Base-by-base conservation (phyloP, 2,888 invertebrate genomes). In the Habrosyne pyritoides region DNA sequence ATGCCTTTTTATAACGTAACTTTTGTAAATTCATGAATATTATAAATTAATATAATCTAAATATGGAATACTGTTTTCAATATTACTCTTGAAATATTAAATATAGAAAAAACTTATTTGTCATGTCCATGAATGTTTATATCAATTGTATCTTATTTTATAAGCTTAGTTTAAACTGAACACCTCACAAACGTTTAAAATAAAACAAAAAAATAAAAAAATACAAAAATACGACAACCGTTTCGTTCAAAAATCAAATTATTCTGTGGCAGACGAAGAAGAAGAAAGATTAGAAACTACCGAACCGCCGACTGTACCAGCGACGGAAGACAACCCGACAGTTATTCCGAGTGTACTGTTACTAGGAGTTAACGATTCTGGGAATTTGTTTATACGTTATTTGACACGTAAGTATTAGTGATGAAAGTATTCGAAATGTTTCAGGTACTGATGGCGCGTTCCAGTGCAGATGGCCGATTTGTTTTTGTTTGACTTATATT, bases 191-290 rank as follows among this genome's bases (percentile, higher is more conserved):
- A 28, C 28, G 28, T 4, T 18, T 12, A 5, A 28, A 50, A 47
- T 21, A 47, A 10, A 50, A 10, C 10, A 14, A 49, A 26, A 2
- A 12, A 26, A 8, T 28, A 18, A 52, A 54, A 63, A 59, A 59
- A 22, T 26, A 55, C 73, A 73, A 81, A 87, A 90, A 87, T 89
- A 91, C 90, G 91, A 89, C 90, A 90, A 89, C 88, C 87, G 81
- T 83, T 74, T 77, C 77, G 72, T 62, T 63, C 65, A 77, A 77
- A 79, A 77, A 73, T 66, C 49, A 55, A 68, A 83, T 66, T 73
- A 62, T 84, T 83, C 73, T 77, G 69, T 65, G 67, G 69, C 87
- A 91, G 90, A 89, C 86, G 89, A 89, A 81, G 87, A 84, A 91
- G 90, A 89, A 85, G 89, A 89, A 80, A 87, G 83, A 62, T 75